phyloP scores from a whole-genome alignment of 2,797 vertebrate species.

The Muscicapa striata region DNA sequence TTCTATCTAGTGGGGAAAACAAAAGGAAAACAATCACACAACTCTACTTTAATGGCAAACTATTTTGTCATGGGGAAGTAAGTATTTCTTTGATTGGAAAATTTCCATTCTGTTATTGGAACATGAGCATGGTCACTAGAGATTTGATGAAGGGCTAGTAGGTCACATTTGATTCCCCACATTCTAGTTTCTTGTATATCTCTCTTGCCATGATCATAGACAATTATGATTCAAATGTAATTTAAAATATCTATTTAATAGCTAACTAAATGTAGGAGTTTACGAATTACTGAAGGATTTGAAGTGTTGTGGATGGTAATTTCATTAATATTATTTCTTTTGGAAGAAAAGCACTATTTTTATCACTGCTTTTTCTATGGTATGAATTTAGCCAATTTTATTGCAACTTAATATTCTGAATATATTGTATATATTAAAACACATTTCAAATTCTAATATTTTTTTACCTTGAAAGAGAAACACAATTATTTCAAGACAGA shows the following conservation, averaged over 20 bases:
- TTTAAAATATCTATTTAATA: not conserved
- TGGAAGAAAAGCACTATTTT: not conserved
- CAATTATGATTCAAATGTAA: not conserved
- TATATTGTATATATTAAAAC: not conserved
- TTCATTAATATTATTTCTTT: not conserved
- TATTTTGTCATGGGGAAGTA: not conserved
- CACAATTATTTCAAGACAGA: rapidly evolving
- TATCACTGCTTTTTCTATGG: not conserved
- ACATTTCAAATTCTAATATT: not conserved
- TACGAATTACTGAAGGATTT: not conserved
- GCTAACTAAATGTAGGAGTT: not conserved
- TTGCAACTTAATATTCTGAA: not conserved
- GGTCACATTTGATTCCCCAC: not conserved
- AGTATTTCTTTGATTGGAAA: not conserved
- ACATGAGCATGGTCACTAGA: not conserved
- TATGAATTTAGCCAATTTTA: not conserved
- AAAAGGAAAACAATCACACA: not conserved
- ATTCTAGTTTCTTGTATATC: not conserved
- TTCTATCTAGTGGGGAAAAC: not conserved
- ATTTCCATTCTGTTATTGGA: not conserved
- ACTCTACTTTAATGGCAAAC: not conserved
- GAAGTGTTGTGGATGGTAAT: not conserved
- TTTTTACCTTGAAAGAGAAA: not conserved
- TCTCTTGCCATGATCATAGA: not conserved
- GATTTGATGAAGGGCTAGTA: not conserved